phyloP scores from a whole-genome alignment of 1,140 invertebrate species.

The Ostrea denselamellosa region DNA sequence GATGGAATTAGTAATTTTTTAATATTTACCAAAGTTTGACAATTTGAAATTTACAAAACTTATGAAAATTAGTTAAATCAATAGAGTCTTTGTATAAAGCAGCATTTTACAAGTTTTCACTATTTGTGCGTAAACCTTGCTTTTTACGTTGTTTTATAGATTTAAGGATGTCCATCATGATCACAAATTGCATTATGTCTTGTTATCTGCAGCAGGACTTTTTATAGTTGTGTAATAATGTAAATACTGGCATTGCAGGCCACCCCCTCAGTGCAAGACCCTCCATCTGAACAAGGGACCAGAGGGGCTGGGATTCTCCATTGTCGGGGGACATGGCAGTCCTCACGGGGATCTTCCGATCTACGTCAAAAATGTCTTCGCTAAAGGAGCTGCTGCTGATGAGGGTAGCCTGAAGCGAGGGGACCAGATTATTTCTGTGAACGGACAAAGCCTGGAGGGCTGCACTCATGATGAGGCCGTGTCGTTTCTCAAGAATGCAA shows the following conservation, averaged over 20 bases:
- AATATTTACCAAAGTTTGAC: too few relatives aligned
- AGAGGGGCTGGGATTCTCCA: conserved; percentile 88
- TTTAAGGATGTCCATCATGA: too few relatives aligned
- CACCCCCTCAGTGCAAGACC: conserved; percentile 75
- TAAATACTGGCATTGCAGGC: conserved; percentile 50
- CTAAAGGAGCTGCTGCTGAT: conserved; percentile 86
- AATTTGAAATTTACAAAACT: too few relatives aligned
- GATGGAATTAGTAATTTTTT: too few relatives aligned
- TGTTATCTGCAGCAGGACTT: too few relatives aligned
- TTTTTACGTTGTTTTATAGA: too few relatives aligned
- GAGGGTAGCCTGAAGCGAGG: conserved; percentile 83
- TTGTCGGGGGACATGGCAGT: conserved; percentile 88
- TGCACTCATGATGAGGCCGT: conserved; percentile 84
- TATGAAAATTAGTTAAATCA: too few relatives aligned
- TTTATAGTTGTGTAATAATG: background rate
- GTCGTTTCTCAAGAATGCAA: conserved; percentile 81
- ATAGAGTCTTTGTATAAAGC: too few relatives aligned
- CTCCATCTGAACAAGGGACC: conserved; percentile 86
- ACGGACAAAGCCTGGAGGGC: conserved; percentile 81
- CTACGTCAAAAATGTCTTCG: conserved; percentile 90
- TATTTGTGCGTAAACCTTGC: too few relatives aligned
- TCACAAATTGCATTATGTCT: too few relatives aligned
- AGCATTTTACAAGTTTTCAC: too few relatives aligned
- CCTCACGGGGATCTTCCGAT: conserved; percentile 89
- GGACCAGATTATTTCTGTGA: conserved; percentile 83